Percentiles rank a stretch among this genome's conserved stretches.
Conservation (phyloP, 2,888 invertebrate species). For the Dynastes tityus region DNA sequence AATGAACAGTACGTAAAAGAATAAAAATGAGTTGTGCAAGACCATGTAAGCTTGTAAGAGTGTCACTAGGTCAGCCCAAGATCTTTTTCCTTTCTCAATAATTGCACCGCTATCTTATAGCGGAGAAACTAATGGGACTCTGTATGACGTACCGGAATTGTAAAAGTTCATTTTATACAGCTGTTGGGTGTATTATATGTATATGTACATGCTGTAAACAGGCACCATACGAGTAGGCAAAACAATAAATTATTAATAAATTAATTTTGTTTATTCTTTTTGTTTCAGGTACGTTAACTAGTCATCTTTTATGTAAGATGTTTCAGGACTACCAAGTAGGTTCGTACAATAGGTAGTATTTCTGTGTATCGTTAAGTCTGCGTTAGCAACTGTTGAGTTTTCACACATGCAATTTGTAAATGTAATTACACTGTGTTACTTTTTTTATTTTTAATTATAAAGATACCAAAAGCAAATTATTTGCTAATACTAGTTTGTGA, state of each 20-base stretch:
- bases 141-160: not conserved
- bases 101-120: constrained; percentile 11
- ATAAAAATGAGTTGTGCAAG: constrained; percentile 37
- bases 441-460: too few species aligned
- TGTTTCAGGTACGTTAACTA: constrained; percentile 10
- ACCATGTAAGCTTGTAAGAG: constrained; percentile 20
- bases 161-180: too few species aligned
- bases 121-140: constrained; percentile 24
- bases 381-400: too few species aligned
- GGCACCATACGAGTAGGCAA: not conserved
- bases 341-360: not conserved
- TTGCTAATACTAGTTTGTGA: too few species aligned
- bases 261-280: constrained; percentile 1
- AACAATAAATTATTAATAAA: not conserved
- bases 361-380: too few species aligned
- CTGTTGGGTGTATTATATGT: too few species aligned
- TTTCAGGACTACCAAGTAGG: not conserved
- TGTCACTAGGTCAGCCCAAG: constrained; percentile 37
- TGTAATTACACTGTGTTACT: too few species aligned
- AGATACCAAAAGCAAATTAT: too few species aligned
- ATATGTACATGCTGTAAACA: not conserved
- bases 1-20: constrained; percentile 29
- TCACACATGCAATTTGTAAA: too few species aligned
- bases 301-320: too few species aligned
- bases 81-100: constrained; percentile 43